A percentile compares a stretch with the other conserved stretches of the same genome.
Evolutionary conservation across 2,888 invertebrate species (phyloP).

Genomic region (Agrochola lychnidis): DNA sequence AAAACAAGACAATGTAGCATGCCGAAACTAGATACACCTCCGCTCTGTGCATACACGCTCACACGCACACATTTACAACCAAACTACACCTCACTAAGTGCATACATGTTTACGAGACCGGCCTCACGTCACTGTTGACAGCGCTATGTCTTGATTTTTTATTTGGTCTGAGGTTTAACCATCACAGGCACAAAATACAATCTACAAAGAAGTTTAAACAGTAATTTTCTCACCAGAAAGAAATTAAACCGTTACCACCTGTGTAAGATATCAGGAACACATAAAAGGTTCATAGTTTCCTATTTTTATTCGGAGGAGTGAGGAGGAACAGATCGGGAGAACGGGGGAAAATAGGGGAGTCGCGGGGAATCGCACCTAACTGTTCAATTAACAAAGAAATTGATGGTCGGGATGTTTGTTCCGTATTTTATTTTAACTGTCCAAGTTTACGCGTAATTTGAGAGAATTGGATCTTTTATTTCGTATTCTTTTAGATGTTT

Average conservation of each 20-base stretch:
- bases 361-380: constrained; percentile 63
- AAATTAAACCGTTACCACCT: constrained; percentile 62
- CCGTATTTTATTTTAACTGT: constrained; percentile 70
- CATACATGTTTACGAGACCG: too few species aligned
- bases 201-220: constrained; percentile 41
- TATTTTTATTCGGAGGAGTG: constrained; percentile 67
- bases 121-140: too few species aligned
- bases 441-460: constrained; percentile 68
- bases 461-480: constrained; percentile 65
- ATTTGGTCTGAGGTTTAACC: too few species aligned
- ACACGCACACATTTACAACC: too few species aligned
- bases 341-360: constrained; percentile 34
- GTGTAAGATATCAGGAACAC: constrained; percentile 68
- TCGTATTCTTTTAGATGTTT: constrained; percentile 47
- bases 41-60: too few species aligned
- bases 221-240: constrained; percentile 41
- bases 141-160: too few species aligned
- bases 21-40: too few species aligned
- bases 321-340: not conserved
- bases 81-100: too few species aligned
- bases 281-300: constrained; percentile 72
- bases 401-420: constrained; percentile 68
- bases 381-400: constrained; percentile 73
- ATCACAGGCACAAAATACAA: not conserved
- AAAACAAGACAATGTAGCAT: too few species aligned